Evolutionary conservation across 2,888 invertebrate genomes (phyloP).

Genomic region (Digitonthophagus gazella): DNA sequence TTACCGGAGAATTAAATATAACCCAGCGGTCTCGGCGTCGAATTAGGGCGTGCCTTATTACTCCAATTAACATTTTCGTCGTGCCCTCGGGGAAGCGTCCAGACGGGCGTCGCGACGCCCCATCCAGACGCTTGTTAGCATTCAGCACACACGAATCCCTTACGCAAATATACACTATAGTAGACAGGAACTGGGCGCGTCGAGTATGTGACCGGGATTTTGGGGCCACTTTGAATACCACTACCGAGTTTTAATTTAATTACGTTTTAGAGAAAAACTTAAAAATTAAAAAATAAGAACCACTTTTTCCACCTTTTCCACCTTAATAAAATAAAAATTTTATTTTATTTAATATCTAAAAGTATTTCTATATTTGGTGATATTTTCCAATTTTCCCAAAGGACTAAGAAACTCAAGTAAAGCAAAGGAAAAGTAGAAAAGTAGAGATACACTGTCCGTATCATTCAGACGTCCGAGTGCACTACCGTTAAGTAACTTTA

Average conservation of each 20-base stretch:
- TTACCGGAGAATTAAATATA: neutral
- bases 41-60: neutral
- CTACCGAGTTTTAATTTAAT: neutral
- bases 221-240: neutral
- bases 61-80: neutral
- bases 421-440: neutral
- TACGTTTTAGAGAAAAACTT: neutral
- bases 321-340: too few species aligned
- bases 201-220: neutral
- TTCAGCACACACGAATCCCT: neutral
- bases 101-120: neutral
- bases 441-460: neutral
- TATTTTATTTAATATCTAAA: too few species aligned
- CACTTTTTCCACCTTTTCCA: too few species aligned
- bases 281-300: too few species aligned
- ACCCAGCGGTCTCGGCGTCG: neutral
- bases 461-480: conserved; percentile 15
- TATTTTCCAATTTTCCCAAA: neutral
- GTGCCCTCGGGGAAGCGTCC: neutral
- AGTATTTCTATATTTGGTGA: neutral
- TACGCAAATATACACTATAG: neutral
- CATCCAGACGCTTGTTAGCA: neutral
- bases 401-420: neutral
- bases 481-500: conserved; percentile 16
- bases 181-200: neutral